Evolutionary conservation across 2,888 invertebrate species (phyloP).

Genomic region (Hyppa rectilinea): DNA sequence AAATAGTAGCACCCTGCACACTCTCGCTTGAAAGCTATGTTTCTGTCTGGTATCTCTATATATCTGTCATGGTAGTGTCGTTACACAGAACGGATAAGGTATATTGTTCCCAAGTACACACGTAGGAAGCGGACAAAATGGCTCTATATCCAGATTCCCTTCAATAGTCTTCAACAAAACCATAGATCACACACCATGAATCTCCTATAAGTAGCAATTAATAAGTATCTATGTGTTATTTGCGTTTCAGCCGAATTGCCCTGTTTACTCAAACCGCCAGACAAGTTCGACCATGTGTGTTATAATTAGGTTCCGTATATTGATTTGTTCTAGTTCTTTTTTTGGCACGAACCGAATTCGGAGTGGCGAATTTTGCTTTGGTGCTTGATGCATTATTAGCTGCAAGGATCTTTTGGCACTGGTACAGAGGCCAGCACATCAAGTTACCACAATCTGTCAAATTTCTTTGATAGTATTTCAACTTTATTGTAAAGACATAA

Average conservation of each 20-base stretch:
- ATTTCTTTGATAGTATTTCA: no score
- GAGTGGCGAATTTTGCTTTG: constrained; percentile 1
- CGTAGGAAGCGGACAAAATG: neutral
- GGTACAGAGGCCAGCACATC: no score
- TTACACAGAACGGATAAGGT: neutral
- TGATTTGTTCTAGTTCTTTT: constrained; percentile 44
- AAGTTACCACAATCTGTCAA: no score
- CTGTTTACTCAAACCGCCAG: constrained; percentile 46
- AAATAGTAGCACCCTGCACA: no score
- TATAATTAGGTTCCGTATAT: constrained; percentile 53
- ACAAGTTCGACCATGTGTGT: constrained; percentile 15
- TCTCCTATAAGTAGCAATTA: constrained; percentile 39
- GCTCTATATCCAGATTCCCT: neutral
- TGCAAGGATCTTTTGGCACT: neutral
- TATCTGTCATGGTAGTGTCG: neutral
- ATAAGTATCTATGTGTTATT: constrained; percentile 55
- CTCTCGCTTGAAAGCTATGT: no score
- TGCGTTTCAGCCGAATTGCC: constrained; percentile 35
- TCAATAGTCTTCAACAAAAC: neutral
- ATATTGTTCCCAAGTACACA: neutral
- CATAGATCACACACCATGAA: neutral
- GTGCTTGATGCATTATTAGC: neutral
- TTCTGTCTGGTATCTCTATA: no score
- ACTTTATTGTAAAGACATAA: no score
- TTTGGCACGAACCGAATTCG: constrained; percentile 5